Evolutionary conservation across 2,113 vertebrate species (phyloP).

Genomic region (Syngnathoides biaculeatus): DNA sequence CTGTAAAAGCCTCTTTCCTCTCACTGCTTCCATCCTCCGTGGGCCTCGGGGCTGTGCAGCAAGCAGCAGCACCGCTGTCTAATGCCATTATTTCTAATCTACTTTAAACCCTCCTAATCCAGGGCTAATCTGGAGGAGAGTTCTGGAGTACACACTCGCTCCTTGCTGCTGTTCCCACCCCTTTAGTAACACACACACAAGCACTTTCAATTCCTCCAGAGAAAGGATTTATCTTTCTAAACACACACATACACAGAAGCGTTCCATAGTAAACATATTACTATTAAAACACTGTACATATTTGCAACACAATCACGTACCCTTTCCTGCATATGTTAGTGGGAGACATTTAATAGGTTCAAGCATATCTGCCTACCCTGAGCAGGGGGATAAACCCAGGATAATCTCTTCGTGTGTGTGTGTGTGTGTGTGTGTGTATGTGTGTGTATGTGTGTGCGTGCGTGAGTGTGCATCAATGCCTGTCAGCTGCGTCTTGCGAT

Average conservation of each 20-base stretch:
- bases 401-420: slow-evolving; percentile 59
- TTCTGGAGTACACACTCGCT: slow-evolving; percentile 64
- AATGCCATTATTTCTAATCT: slow-evolving; percentile 76
- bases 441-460: too few relatives aligned
- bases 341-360: slow-evolving; percentile 71
- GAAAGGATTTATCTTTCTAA: slow-evolving; percentile 51
- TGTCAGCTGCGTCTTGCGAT: slow-evolving; percentile 35
- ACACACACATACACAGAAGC: slow-evolving; percentile 27
- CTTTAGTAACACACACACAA: slow-evolving; percentile 29
- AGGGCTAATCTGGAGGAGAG: slow-evolving; percentile 73
- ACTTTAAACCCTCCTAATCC: slow-evolving; percentile 71
- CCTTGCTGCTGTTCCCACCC: slow-evolving; percentile 62
- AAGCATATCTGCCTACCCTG: slow-evolving; percentile 65
- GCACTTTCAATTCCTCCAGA: slow-evolving; percentile 39
- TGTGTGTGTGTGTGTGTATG: slow-evolving; percentile 17
- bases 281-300: slow-evolving; percentile 37
- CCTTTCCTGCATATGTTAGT: slow-evolving; percentile 62
- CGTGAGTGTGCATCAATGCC: slow-evolving; percentile 4
- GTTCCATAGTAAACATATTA: slow-evolving; percentile 37
- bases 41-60: slow-evolving; percentile 58
- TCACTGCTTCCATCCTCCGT: slow-evolving; percentile 48
- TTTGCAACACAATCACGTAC: slow-evolving; percentile 29
- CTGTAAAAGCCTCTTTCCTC: slow-evolving; percentile 38
- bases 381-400: slow-evolving; percentile 62
- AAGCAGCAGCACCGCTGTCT: slow-evolving; percentile 51